These are phyloP conservation scores for Neolamprologus devosi DNA, from an alignment of 2,113 vertebrate species.

Conservation along the genomic window DNA sequence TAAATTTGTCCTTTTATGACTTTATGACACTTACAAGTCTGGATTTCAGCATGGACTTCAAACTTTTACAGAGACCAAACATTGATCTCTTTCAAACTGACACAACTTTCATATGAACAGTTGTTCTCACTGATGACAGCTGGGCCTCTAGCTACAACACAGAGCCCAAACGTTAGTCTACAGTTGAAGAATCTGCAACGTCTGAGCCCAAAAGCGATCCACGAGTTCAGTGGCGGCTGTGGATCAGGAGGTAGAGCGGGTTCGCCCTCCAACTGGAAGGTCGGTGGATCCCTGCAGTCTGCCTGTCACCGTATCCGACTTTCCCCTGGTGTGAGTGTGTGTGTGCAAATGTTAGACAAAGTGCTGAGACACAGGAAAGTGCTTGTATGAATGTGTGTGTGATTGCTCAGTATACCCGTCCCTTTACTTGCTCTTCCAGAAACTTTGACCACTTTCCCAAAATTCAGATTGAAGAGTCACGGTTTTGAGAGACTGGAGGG, in stretches of 20 bases:
- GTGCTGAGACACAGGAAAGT: neutral
- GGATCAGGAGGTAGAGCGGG: neutral
- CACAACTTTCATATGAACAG: neutral
- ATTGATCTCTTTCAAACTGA: neutral
- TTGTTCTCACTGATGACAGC: neutral
- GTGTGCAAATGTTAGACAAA: neutral
- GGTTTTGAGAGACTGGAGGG: neutral
- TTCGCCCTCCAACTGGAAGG: neutral
- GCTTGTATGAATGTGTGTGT: neutral
- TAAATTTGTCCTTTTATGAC: neutral
- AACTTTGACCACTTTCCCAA: neutral
- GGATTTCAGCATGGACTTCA: neutral
- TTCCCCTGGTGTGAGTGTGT: neutral
- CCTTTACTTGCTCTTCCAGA: neutral
- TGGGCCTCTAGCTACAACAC: neutral
- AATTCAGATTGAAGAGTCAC: neutral
- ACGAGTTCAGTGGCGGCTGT: neutral
- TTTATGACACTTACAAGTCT: neutral
- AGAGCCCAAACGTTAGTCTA: neutral
- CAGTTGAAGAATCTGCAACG: neutral
- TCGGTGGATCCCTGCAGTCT: neutral
- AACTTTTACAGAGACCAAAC: neutral
- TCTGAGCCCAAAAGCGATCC: neutral
- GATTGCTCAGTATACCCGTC: neutral
- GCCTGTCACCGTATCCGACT: accelerated